These are phyloP conservation scores for Didymodactylos carnosus DNA, from an alignment of 2,888 invertebrate genomes.

Conservation along the genomic window DNA sequence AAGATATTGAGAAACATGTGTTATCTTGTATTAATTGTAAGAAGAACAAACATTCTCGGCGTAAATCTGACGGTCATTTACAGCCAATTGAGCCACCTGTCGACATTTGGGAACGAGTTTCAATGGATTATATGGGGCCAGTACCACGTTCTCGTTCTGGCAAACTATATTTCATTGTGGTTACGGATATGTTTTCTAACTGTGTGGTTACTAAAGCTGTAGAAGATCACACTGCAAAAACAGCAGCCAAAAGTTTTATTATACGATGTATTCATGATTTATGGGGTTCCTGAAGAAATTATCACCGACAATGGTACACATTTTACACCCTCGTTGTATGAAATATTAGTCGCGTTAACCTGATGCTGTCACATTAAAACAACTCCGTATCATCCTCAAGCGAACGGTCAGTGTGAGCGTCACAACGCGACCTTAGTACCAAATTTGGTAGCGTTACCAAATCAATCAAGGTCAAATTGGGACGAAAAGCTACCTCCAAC, in stretches of 20 bases:
- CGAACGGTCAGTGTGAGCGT: not conserved
- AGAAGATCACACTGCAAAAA: not conserved
- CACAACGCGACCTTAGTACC: not conserved
- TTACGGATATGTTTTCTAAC: not conserved
- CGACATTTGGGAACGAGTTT: not conserved
- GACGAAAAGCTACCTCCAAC: not conserved
- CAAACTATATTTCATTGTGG: not conserved
- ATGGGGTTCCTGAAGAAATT: not conserved
- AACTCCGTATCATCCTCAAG: not conserved
- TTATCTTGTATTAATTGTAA: not conserved
- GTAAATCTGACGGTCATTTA: not conserved
- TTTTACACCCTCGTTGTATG: not conserved
- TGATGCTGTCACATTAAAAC: not conserved
- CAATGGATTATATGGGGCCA: not conserved
- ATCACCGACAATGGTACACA: not conserved
- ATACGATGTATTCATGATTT: not conserved
- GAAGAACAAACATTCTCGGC: not conserved
- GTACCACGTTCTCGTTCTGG: not conserved
- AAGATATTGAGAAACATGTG: not conserved
- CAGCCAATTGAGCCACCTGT: not conserved
- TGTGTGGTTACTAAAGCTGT: not conserved
- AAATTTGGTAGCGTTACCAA: not conserved
- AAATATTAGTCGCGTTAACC: not conserved
- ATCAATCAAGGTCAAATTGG: not conserved
- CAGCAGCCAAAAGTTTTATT: not conserved